Conservation (phyloP, 2,888 invertebrate genomes). For the Conchocele bisecta region DNA sequence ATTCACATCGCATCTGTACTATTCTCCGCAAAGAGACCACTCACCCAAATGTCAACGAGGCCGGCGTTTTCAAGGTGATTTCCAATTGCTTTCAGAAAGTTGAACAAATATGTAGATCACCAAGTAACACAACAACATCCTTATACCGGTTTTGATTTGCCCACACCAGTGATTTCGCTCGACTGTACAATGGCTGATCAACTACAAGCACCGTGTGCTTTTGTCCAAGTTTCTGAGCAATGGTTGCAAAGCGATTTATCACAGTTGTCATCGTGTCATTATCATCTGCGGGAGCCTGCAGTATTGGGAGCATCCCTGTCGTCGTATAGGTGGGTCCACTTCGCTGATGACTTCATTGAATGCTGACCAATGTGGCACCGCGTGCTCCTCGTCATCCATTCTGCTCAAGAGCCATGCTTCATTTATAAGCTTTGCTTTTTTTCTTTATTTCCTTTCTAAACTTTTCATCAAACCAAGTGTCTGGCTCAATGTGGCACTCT, state of each 20-base stretch:
- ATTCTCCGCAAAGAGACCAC: slow-evolving; percentile 19
- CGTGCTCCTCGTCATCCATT: slow-evolving; percentile 12
- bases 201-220: slow-evolving; percentile 35
- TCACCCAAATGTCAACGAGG: slow-evolving; percentile 25
- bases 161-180: slow-evolving; percentile 7
- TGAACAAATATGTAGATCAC: slow-evolving; percentile 24
- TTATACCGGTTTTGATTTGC: neutral
- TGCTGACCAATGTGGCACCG: slow-evolving; percentile 19
- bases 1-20: slow-evolving; percentile 9
- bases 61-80: slow-evolving; percentile 24
- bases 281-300: slow-evolving; percentile 40
- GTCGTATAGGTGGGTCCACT: slow-evolving; percentile 18
- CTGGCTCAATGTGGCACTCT: no score
- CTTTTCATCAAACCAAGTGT: no score
- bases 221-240: slow-evolving; percentile 21
- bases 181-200: slow-evolving; percentile 9
- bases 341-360: slow-evolving; percentile 8
- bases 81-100: slow-evolving; percentile 32
- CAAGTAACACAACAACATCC: slow-evolving; percentile 1
- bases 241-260: slow-evolving; percentile 17
- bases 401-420: no score
- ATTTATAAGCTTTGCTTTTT: no score
- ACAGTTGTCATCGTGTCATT: slow-evolving; percentile 36
- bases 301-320: slow-evolving; percentile 24
- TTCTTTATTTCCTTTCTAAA: no score